Base-by-base conservation (phyloP, 2,888 invertebrate species). In the Trichogramma dendrolimi region DNA sequence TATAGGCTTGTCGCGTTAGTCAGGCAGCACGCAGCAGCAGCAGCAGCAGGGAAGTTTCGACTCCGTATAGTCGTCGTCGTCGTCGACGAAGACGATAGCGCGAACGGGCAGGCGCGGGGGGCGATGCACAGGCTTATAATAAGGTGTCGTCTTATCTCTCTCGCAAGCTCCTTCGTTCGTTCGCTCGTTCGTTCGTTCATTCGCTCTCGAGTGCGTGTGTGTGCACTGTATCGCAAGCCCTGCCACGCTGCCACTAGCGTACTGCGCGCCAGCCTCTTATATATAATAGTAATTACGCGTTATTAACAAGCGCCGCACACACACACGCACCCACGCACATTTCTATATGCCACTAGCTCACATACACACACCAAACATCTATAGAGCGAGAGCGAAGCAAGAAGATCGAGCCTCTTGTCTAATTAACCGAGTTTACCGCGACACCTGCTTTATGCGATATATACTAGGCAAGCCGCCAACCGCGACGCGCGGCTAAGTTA, bases 351-450 rank as follows among this genome's bases (percentile, higher is more conserved):
- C 27, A 27, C 27, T 27, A 27, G 27, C 27, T 27, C 27, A 27
- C 27, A 27, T 27, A 27, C 27, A 27, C 27, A 27, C 27, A 27
- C 27, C 27, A 27, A 27, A 27, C 3, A 27, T 27, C 27, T 27
- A 27, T 27, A 27, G 27, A 27, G 27, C 27, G 27, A 27, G 27
- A 27, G 27, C 27, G 27, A 27, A 27, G 27, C 27, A 27, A 27
- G 79, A 76, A 74, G 77, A 76, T 77, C 78, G 76, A 7, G 7
- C 73, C 76, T 79, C 78, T 78, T 78, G 79, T 79, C 79, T 79
- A 78, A 79, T 79, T 79, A 79, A 79, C 79, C 74, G 78, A 79
- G 77, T 79, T 79, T 79, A 79, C 78, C 76, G 77, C 78, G 79
- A 79, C 78, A 78, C 78, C 78, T 79, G 77, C 76, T 75, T 78